These are phyloP conservation scores for Bombyx mandarina DNA, from an alignment of 1,140 invertebrate species.

Conservation along the genomic window DNA sequence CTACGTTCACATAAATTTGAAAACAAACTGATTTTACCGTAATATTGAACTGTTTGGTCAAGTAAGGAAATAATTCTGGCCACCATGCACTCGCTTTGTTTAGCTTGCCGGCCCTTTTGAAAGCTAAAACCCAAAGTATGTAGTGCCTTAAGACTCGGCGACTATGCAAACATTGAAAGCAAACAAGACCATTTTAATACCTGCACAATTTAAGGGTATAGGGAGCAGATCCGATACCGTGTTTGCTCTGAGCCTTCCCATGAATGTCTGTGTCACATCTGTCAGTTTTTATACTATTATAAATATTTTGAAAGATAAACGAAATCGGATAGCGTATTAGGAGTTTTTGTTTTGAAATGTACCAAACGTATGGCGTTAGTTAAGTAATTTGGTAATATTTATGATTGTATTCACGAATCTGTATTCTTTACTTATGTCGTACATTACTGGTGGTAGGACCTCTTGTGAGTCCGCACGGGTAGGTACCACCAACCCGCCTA, in stretches of 20 bases:
- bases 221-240: constrained; percentile 46
- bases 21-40: constrained; percentile 54
- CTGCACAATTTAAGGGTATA: constrained; percentile 57
- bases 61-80: constrained; percentile 30
- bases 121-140: constrained; percentile 67
- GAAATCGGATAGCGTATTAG: constrained; percentile 12
- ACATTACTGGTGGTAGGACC: too few species aligned
- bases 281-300: background rate
- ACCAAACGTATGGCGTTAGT: too few species aligned
- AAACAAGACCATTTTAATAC: constrained; percentile 58
- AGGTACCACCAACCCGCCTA: too few species aligned
- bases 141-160: constrained; percentile 60
- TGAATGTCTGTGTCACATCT: constrained; percentile 9
- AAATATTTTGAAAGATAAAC: constrained; percentile 4
- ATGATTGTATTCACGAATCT: too few species aligned
- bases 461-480: too few species aligned
- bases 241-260: constrained; percentile 43
- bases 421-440: too few species aligned
- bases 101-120: constrained; percentile 58
- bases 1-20: constrained; percentile 20
- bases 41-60: constrained; percentile 53
- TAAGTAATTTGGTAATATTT: too few species aligned
- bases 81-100: constrained; percentile 52
- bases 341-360: too few species aligned
- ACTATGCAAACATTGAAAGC: constrained; percentile 47